Evolutionary conservation across 2,797 vertebrate species (phyloP).

Genomic region (Caiman crocodilus): DNA sequence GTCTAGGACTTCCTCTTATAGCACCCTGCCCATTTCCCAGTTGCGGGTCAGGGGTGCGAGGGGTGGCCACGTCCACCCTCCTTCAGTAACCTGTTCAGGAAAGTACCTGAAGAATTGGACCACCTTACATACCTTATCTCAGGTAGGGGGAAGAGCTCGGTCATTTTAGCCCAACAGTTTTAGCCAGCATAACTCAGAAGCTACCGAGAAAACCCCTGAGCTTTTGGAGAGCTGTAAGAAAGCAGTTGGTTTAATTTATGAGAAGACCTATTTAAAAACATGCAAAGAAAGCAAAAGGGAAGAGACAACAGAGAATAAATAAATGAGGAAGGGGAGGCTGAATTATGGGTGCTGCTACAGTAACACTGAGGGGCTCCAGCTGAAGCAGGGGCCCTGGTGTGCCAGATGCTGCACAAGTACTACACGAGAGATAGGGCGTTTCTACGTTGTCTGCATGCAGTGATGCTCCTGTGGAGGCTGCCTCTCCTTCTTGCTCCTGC

Average conservation of each 20-base stretch:
- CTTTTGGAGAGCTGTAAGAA: not conserved
- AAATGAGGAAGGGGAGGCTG: not conserved
- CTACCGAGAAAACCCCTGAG: not conserved
- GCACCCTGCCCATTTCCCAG: not conserved
- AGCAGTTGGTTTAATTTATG: not conserved
- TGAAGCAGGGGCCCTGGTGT: not conserved
- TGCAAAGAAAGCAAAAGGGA: not conserved
- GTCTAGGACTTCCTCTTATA: not conserved
- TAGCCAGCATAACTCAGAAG: not conserved
- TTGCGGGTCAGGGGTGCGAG: not conserved
- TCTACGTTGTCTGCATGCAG: not conserved
- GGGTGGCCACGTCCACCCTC: not conserved
- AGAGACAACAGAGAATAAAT: not conserved
- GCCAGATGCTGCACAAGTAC: not conserved
- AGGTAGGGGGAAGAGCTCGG: slow-evolving; percentile 3
- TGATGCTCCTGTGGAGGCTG: no score
- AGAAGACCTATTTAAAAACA: not conserved
- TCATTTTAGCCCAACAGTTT: not conserved
- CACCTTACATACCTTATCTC: not conserved
- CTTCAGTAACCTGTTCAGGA: slow-evolving; percentile 2
- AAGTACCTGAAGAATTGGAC: not conserved
- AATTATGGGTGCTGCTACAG: not conserved
- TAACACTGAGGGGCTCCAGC: not conserved
- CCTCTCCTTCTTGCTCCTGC: no score
- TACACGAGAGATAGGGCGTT: not conserved